These are phyloP conservation scores for Fistularia tabacaria DNA, from an alignment of 2,797 vertebrate genomes.

Conservation along the genomic window DNA sequence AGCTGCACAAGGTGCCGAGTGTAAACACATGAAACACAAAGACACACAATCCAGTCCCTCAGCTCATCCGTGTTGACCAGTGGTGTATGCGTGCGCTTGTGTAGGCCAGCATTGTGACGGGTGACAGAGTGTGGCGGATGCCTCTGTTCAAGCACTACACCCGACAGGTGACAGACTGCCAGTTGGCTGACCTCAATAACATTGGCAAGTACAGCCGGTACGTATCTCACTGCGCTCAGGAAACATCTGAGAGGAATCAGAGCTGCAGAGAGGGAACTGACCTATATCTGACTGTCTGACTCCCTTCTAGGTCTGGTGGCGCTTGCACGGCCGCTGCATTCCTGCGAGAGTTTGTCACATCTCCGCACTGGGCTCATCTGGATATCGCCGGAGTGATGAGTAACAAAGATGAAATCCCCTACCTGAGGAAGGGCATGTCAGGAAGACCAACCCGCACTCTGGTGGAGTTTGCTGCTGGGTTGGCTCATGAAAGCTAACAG, in stretches of 20 bases:
- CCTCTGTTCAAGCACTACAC: conserved; percentile 96
- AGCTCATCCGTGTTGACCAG: conserved; percentile 28
- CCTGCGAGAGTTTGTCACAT: conserved; percentile 89
- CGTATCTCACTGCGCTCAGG: conserved; percentile 24
- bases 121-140: conserved; percentile 98
- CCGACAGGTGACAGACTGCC: conserved; percentile 86
- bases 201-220: conserved; percentile 91
- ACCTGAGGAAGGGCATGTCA: conserved; percentile 93
- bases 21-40: conserved; percentile 5
- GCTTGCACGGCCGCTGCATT: conserved; percentile 96
- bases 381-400: conserved; percentile 97
- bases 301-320: conserved; percentile 82
- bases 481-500: conserved; percentile 68
- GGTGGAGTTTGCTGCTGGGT: conserved; percentile 81
- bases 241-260: conserved; percentile 1
- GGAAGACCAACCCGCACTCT: conserved; percentile 91
- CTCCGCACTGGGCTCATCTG: conserved; percentile 90
- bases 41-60: conserved; percentile 2
- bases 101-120: conserved; percentile 90
- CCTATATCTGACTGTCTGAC: conserved; percentile 5
- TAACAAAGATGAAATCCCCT: conserved; percentile 93
- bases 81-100: conserved; percentile 20
- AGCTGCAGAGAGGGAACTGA: no score
- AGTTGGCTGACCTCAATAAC: conserved; percentile 93
- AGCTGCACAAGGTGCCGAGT: conserved; percentile 82